Evolutionary conservation across 2,888 invertebrate species (phyloP).

Genomic region (Morpho helenor): DNA sequence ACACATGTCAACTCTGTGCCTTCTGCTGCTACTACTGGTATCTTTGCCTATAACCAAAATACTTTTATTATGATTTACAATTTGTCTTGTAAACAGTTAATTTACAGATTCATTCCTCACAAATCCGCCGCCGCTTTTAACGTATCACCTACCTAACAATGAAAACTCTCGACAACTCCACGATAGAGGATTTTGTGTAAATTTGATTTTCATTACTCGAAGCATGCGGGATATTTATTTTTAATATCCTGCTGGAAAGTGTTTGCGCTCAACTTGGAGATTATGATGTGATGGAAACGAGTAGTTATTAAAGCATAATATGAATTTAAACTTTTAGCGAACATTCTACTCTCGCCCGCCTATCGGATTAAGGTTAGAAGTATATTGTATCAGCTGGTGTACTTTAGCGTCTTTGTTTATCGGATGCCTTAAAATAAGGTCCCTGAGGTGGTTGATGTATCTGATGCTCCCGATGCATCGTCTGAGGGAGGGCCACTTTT

Average conservation of each 20-base stretch:
- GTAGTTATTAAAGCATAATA: conserved; percentile 27
- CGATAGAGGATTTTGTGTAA: conserved; percentile 24
- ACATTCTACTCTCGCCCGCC: conserved; percentile 5
- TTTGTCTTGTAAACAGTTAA: no score
- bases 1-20: no score
- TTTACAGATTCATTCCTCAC: no score
- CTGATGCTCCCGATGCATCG: no score
- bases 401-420: no score
- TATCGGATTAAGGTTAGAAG: not conserved
- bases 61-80: no score
- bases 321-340: conserved; percentile 7
- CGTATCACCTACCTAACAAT: not conserved
- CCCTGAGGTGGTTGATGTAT: no score
- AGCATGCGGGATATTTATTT: conserved; percentile 28
- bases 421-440: no score
- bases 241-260: conserved; percentile 28
- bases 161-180: conserved; percentile 16
- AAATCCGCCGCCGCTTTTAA: not conserved
- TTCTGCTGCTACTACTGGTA: no score
- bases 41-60: no score
- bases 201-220: conserved; percentile 29
- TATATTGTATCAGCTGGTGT: no score
- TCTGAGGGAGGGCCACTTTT: no score
- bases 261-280: conserved; percentile 23
- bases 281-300: conserved; percentile 25